A percentile compares a stretch with the other conserved stretches of the same genome.
These are phyloP conservation scores for Antheraea mylitta DNA, from an alignment of 1,140 invertebrate genomes.

Conservation along the genomic window DNA sequence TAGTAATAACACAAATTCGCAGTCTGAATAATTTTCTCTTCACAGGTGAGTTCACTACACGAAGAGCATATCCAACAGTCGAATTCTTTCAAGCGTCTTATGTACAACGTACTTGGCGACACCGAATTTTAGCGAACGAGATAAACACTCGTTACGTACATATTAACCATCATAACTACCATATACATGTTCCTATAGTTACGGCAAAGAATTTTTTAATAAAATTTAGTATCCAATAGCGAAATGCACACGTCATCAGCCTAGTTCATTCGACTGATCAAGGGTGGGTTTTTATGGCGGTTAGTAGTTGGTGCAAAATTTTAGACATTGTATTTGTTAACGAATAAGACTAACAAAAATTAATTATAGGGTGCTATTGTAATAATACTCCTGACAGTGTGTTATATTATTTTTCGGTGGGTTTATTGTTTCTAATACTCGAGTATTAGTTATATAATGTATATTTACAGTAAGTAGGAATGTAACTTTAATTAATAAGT, in stretches of 20 bases:
- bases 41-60: slow-evolving; percentile 80
- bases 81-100: slow-evolving; percentile 93
- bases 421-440: slow-evolving; percentile 75
- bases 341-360: slow-evolving; percentile 70
- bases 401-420: slow-evolving; percentile 68
- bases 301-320: slow-evolving; percentile 34
- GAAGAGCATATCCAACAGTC: slow-evolving; percentile 93
- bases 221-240: too few species aligned
- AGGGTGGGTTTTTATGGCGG: slow-evolving; percentile 30
- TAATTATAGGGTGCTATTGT: slow-evolving; percentile 58
- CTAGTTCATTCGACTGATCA: slow-evolving; percentile 30
- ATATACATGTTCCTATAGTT: not conserved
- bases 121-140: slow-evolving; percentile 82
- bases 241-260: not conserved
- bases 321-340: slow-evolving; percentile 27
- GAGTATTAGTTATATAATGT: slow-evolving; percentile 75
- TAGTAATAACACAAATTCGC: too few species aligned
- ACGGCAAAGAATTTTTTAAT: not conserved
- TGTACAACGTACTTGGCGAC: slow-evolving; percentile 92
- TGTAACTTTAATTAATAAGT: slow-evolving; percentile 72
- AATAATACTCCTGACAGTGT: slow-evolving; percentile 61
- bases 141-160: not conserved
- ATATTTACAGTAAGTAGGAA: slow-evolving; percentile 72
- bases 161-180: not conserved
- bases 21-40: slow-evolving; percentile 21